These are phyloP conservation scores for Schrankia costaestrigalis DNA, from an alignment of 2,888 invertebrate genomes.

Conservation along the genomic window DNA sequence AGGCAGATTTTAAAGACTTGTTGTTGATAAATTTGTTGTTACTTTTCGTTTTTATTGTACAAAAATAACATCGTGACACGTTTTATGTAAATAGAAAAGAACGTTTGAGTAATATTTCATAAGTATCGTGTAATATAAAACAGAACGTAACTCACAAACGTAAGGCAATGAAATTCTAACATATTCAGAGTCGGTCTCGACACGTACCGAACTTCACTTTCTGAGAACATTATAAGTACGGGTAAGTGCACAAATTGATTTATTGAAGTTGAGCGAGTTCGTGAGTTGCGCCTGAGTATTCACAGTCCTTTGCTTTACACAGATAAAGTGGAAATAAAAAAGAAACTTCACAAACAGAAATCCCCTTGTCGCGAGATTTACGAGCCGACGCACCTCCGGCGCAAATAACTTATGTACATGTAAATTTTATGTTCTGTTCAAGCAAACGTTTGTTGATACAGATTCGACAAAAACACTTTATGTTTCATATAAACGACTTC, in stretches of 20 bases:
- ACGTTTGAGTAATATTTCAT: too few relatives aligned
- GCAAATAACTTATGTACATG: constrained; percentile 71
- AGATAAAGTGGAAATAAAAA: constrained; percentile 79
- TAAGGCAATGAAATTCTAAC: constrained; percentile 49
- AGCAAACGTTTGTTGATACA: constrained; percentile 43
- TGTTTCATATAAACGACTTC: constrained; percentile 24
- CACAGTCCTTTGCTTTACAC: constrained; percentile 71
- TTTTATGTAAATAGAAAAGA: not conserved
- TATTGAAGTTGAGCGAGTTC: constrained; percentile 77
- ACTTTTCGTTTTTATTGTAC: not conserved
- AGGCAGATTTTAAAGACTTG: too few relatives aligned
- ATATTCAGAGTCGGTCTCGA: constrained; percentile 57
- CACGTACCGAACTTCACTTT: constrained; percentile 59
- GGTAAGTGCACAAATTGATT: constrained; percentile 79
- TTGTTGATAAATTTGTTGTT: constrained; percentile 7
- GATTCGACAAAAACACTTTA: constrained; percentile 18
- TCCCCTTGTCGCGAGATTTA: constrained; percentile 79
- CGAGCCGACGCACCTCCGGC: constrained; percentile 73
- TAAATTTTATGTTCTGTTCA: constrained; percentile 69
- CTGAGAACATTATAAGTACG: constrained; percentile 69
- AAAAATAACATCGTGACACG: not conserved
- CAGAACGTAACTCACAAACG: constrained; percentile 24
- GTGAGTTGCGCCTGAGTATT: constrained; percentile 75
- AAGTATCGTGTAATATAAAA: constrained; percentile 19
- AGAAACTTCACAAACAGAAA: constrained; percentile 79